phyloP scores from a whole-genome alignment of 2,113 vertebrate genomes.

The Cyanocitta stelleri region DNA sequence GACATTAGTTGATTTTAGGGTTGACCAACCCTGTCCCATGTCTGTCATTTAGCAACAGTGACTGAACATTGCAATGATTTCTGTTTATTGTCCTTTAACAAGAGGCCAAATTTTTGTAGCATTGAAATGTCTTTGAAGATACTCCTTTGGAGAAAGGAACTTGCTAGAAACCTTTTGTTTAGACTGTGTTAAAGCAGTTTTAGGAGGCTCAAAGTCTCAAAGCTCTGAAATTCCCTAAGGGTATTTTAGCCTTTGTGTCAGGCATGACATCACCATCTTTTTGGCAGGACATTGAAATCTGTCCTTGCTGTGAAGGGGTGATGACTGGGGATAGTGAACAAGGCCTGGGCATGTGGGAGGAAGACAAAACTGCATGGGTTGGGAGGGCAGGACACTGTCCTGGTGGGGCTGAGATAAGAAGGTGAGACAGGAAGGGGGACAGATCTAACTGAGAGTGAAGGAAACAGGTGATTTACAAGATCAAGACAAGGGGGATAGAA shows the following conservation, averaged over 20 bases:
- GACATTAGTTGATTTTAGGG: constrained; percentile 13
- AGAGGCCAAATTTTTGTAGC: neutral
- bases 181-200: neutral
- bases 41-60: neutral
- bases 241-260: neutral
- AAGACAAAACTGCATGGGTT: fast-evolving
- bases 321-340: neutral
- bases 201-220: neutral
- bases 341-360: neutral
- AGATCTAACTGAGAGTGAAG: neutral
- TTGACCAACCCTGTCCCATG: neutral
- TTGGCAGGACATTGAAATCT: neutral
- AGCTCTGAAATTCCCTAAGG: neutral
- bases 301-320: fast-evolving
- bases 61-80: constrained; percentile 12
- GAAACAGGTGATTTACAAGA: neutral
- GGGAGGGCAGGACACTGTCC: neutral
- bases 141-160: neutral
- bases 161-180: neutral
- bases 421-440: neutral
- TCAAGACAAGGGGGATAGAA: neutral
- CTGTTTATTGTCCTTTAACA: neutral
- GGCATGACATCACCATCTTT: neutral
- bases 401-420: neutral
- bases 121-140: neutral